Conservation (phyloP, 2,797 vertebrate genomes). For the Danio aesculapii region DNA sequence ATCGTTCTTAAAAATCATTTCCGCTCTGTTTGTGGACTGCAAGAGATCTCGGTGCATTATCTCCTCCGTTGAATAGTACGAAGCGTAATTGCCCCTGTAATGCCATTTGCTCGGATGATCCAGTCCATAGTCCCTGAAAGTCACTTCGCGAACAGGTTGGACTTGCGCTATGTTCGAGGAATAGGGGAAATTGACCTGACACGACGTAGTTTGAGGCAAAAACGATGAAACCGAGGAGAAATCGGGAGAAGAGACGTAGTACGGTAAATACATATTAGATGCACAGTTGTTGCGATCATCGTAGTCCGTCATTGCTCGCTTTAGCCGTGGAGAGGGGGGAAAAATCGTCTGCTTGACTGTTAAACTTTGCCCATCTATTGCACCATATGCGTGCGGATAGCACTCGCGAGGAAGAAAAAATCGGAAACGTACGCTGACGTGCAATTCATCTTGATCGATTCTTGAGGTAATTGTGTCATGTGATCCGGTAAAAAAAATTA, state of each 20-base stretch:
- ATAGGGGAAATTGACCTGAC: slow-evolving; percentile 97
- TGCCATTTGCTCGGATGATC: slow-evolving; percentile 97
- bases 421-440: slow-evolving; percentile 97
- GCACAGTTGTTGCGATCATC: slow-evolving; percentile 93
- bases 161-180: slow-evolving; percentile 93
- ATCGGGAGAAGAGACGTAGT: slow-evolving; percentile 96
- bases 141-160: slow-evolving; percentile 95
- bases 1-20: slow-evolving; percentile 94
- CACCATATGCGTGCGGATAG: slow-evolving; percentile 90
- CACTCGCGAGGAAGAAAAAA: slow-evolving; percentile 93
- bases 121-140: slow-evolving; percentile 97
- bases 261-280: slow-evolving; percentile 98
- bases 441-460: slow-evolving; percentile 99
- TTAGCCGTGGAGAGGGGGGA: slow-evolving; percentile 69
- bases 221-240: slow-evolving; percentile 96
- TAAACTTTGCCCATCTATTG: slow-evolving; percentile 98
- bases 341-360: slow-evolving; percentile 77
- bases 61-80: slow-evolving; percentile 95
- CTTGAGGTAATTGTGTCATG: slow-evolving; percentile 99
- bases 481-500: slow-evolving; percentile 98
- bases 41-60: slow-evolving; percentile 97
- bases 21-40: slow-evolving; percentile 90
- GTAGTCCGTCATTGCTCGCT: slow-evolving; percentile 98
- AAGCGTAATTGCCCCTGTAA: slow-evolving; percentile 92
- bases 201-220: slow-evolving; percentile 94